Percentiles rank a stretch among this genome's conserved stretches.
phyloP scores from a whole-genome alignment of 2,797 vertebrate species.

The Odontamblyopus lacepedii region DNA sequence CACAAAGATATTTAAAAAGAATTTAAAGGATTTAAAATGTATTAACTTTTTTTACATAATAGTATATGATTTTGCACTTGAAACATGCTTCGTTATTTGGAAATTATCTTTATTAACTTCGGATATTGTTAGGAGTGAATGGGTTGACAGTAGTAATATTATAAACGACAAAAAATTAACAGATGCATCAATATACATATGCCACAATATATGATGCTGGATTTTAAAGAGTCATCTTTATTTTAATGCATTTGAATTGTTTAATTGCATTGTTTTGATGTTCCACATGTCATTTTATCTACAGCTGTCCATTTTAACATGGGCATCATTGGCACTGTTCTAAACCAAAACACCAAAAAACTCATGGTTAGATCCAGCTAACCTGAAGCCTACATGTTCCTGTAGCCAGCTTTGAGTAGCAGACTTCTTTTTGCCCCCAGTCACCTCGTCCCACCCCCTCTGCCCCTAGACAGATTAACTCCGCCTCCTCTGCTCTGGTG shows the following conservation, averaged over 20 bases:
- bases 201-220: too few relatives aligned
- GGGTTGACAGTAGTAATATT: too few relatives aligned
- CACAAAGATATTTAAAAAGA: not conserved
- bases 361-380: not conserved
- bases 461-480: constrained; percentile 65
- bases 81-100: too few relatives aligned
- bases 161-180: too few relatives aligned
- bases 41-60: not conserved
- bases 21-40: not conserved
- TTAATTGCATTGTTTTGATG: not conserved
- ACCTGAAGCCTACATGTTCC: not conserved
- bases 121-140: too few relatives aligned
- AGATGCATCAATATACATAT: too few relatives aligned
- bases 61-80: too few relatives aligned
- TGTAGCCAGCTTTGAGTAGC: not conserved
- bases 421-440: constrained; percentile 1
- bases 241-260: too few relatives aligned
- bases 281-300: not conserved
- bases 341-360: not conserved
- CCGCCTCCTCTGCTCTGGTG: constrained; percentile 49
- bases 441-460: not conserved
- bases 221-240: too few relatives aligned
- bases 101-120: too few relatives aligned
- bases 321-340: not conserved
- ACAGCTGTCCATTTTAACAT: not conserved